phyloP scores from a whole-genome alignment of 2,888 invertebrate genomes.

The Eretmocerus hayati region DNA sequence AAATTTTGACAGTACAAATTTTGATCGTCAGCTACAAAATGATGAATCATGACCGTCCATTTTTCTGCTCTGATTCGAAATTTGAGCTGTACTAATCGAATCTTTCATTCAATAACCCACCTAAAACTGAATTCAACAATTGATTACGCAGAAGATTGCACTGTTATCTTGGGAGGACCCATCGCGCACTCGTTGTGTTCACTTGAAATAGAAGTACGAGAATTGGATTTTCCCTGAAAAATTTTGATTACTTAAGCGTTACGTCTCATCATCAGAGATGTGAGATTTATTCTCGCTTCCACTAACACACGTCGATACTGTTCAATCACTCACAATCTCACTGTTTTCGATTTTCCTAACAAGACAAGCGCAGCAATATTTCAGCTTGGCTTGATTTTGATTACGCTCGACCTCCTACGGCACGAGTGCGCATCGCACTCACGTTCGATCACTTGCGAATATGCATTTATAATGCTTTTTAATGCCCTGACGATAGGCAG shows the following conservation, averaged over 20 bases:
- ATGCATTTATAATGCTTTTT: no score
- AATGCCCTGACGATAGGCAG: conserved; percentile 47
- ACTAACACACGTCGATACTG: no score
- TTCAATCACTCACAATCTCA: no score
- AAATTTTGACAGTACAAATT: conserved; percentile 21
- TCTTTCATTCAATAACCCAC: conserved; percentile 34
- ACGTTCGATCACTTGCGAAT: no score
- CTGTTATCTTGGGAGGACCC: conserved; percentile 34
- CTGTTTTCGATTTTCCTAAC: no score
- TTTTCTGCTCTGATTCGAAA: conserved; percentile 31
- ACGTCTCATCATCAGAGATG: no score
- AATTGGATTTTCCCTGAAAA: neutral
- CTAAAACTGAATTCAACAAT: conserved; percentile 42
- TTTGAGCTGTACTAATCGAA: conserved; percentile 16
- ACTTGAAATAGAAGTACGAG: no score
- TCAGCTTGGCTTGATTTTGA: no score
- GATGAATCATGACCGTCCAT: conserved; percentile 45
- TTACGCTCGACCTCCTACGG: conserved; percentile 27
- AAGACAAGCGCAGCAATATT: no score
- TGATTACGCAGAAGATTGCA: conserved; percentile 44
- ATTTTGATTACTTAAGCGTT: neutral
- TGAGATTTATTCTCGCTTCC: no score
- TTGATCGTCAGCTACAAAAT: conserved; percentile 41
- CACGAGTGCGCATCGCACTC: no score
- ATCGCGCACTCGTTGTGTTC: conserved; percentile 16